Conservation (phyloP, 2,888 invertebrate species). For the Eustalomyia histrio region DNA sequence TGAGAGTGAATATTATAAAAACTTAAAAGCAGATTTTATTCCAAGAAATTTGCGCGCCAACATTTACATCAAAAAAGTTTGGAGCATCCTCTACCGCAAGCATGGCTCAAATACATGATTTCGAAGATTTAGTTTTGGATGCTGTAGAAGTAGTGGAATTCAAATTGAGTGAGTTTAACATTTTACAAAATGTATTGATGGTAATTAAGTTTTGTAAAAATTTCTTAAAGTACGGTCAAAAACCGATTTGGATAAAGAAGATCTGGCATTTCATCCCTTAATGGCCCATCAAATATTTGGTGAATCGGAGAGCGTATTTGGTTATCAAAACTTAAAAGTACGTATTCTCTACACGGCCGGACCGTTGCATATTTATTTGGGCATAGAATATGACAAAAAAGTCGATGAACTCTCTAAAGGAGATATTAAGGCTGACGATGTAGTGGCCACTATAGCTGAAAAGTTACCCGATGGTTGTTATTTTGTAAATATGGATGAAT, state of each 20-base stretch:
- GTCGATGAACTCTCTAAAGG: conserved; percentile 81
- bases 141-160: conserved; percentile 78
- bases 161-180: conserved; percentile 75
- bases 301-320: conserved; percentile 95
- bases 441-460: conserved; percentile 84
- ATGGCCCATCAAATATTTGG: conserved; percentile 98
- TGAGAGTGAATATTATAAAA: neutral
- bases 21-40: neutral
- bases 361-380: conserved; percentile 89
- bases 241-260: conserved; percentile 85
- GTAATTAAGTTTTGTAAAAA: neutral
- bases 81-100: conserved; percentile 5
- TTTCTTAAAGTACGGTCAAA: conserved; percentile 81
- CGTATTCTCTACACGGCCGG: conserved; percentile 90
- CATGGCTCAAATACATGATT: conserved; percentile 75
- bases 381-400: conserved; percentile 85
- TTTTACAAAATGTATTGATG: too few species aligned
- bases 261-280: conserved; percentile 85
- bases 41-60: conserved; percentile 71
- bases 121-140: conserved; percentile 75
- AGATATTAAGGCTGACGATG: conserved; percentile 86
- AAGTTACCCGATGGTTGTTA: conserved; percentile 85
- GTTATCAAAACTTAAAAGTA: conserved; percentile 91
- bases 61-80: conserved; percentile 39
- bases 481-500: conserved; percentile 86